Base-by-base conservation (phyloP, 2,888 invertebrate species). In the Drosophila melanosoma region DNA sequence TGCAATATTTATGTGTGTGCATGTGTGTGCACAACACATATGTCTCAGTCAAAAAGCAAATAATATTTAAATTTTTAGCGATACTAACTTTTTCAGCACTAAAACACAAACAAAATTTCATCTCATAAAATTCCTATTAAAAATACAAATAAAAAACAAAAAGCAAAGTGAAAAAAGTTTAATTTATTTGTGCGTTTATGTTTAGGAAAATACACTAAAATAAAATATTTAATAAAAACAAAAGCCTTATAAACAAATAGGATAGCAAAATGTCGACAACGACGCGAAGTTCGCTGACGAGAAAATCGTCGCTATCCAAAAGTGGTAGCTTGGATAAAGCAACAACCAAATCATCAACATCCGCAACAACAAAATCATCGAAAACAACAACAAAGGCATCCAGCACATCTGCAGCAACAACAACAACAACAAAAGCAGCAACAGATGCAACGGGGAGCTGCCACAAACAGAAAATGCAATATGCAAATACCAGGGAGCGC, bases 401-500 rank as follows among this genome's bases (percentile, higher is more conserved):
- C 54, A 67, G 29, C 69, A 69, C 64, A 69, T 26, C 76, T 33
- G 65, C 87, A 32, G 23, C 70, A 20, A 45, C 57, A 53, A 40
- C 58, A 36, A 38, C 61, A 42, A 23, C 68, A 42, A 20, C 84
- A 58, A 38, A 66, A 53, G 59, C 74, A 51, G 48, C 73, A 74
- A 66, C 73, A 66, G 80, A 69, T 49, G 54, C 70, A 23, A 67
- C 76, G 68, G 65, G 79, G 65, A 63, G 75, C 79, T 89, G 91
- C 68, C 89, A 74, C 81, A 92, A 90, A 86, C 91, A 91, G 65
- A 90, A 89, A 80, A 90, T 86, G 80, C 90, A 89, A 83, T 93
- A 93, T 66, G 74, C 87, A 74, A 92, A 90, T 69, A 92, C 92
- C 65, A 92, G 70, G 84, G 92, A 92, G 63, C 92, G 92, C 56